Percentiles rank a stretch among this genome's conserved stretches.
Conservation (phyloP, 2,797 vertebrate species). For the Saxicola maurus region DNA sequence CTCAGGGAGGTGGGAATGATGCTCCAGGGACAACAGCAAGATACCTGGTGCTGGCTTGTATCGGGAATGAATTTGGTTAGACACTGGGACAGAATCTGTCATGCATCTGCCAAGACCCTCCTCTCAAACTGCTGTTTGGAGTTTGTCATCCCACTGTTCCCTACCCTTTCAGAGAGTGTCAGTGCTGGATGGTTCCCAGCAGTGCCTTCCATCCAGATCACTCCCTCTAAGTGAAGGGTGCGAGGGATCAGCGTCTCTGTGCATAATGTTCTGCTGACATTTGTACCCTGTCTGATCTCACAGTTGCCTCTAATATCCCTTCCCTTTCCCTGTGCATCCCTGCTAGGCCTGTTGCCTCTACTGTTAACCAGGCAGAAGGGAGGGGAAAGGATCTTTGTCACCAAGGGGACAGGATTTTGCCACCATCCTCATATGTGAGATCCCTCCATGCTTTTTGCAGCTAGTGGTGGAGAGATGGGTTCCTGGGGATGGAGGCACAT, state of each 20-base stretch:
- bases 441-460: neutral
- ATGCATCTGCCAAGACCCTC: neutral
- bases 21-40: neutral
- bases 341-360: neutral
- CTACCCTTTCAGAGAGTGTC: neutral
- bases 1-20: neutral
- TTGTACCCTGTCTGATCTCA: neutral
- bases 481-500: neutral
- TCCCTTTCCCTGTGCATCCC: neutral
- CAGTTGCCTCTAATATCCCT: neutral
- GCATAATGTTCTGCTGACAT: neutral
- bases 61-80: neutral
- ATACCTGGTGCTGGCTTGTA: neutral
- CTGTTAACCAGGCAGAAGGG: neutral
- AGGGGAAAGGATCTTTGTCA: neutral
- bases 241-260: neutral
- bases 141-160: neutral
- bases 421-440: rapidly evolving
- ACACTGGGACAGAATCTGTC: neutral
- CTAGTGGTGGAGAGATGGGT: neutral
- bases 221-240: neutral
- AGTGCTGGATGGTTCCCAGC: neutral
- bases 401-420: neutral
- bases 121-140: neutral
- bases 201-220: neutral